Base-by-base conservation (phyloP, 2,888 invertebrate genomes). In the Folsomia candida region DNA sequence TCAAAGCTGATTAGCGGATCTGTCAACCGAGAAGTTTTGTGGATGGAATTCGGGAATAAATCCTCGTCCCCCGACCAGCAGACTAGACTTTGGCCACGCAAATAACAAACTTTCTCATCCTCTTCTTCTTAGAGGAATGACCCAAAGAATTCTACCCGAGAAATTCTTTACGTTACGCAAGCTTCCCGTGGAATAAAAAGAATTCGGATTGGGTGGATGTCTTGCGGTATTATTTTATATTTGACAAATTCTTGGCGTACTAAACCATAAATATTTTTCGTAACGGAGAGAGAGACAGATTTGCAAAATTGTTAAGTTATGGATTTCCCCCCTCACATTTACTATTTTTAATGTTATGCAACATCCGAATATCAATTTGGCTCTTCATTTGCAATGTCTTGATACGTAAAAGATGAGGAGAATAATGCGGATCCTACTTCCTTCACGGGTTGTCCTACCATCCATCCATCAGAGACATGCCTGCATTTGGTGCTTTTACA, bases 1-100 rank as follows among this genome's bases (percentile, higher is more conserved):
- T 64, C 63, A 64, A 64, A 37, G 25, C 63, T 64, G 63, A 64
- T 64, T 47, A 64, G 63, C 47, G 29, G 9, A 51, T 47, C 29
- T 47, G 63, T 64, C 63, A 64, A 20, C 54, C 20, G 22, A 22
- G n/a, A n/a, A n/a, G n/a, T n/a, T n/a, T n/a, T n/a, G n/a, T 37
- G 14, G 37, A 37, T 37, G 37, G 37, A 37, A 37, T 37, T 37
- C 37, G 37, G n/a, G 37, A 37, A 37, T 37, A 37, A 37, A 37
- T 37, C 37, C 37, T 14, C 37, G 14, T 37, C 14, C 37, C 37
- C 4, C 37, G 6, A n/a, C 37, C 37, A 9, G 37, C 14, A 37
- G 14, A 14, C 37, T 37, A 37, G n/a, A 37, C 6, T 37, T 14
- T 9, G 37, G 14, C 37, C 4, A 37, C 4, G 6, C 14, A 37